Conservation (phyloP, 2,113 vertebrate species). For the Tiliqua scincoides region DNA sequence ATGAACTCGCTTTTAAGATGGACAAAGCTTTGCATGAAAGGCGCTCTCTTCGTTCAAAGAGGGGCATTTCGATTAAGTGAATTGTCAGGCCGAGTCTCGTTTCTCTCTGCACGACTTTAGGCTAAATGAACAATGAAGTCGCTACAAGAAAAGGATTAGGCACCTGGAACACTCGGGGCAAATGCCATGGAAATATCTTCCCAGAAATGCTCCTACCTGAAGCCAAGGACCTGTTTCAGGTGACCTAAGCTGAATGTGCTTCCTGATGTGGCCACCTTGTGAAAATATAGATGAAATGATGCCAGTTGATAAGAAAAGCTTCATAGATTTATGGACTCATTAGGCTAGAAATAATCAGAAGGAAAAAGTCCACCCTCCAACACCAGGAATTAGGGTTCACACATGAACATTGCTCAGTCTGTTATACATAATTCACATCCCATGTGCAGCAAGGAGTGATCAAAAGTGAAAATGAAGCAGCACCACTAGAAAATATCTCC, state of each 20-base stretch:
- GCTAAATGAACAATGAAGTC: conserved; percentile 34
- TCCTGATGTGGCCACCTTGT: neutral
- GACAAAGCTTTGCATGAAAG: conserved; percentile 70
- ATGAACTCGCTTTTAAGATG: conserved; percentile 75
- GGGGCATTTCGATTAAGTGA: conserved; percentile 62
- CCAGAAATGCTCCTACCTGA: conserved; percentile 1
- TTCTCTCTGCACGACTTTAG: conserved; percentile 19
- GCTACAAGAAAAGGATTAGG: neutral
- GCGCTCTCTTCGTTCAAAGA: conserved; percentile 55
- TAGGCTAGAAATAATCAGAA: neutral
- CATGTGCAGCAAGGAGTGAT: neutral
- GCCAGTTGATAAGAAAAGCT: neutral
- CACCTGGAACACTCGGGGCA: neutral
- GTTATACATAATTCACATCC: neutral
- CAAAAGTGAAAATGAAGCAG: neutral
- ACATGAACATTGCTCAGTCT: neutral
- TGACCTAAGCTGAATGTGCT: accelerated
- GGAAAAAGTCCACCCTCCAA: neutral
- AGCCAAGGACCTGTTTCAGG: neutral
- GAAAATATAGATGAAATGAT: neutral
- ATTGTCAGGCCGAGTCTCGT: conserved; percentile 43
- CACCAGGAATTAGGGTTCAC: neutral
- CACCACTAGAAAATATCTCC: neutral
- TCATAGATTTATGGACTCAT: neutral
- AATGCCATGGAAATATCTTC: neutral